A percentile compares a stretch with the other conserved stretches of the same genome.
Conservation (phyloP, 2,113 vertebrate species). For the Pituophis catenifer region DNA sequence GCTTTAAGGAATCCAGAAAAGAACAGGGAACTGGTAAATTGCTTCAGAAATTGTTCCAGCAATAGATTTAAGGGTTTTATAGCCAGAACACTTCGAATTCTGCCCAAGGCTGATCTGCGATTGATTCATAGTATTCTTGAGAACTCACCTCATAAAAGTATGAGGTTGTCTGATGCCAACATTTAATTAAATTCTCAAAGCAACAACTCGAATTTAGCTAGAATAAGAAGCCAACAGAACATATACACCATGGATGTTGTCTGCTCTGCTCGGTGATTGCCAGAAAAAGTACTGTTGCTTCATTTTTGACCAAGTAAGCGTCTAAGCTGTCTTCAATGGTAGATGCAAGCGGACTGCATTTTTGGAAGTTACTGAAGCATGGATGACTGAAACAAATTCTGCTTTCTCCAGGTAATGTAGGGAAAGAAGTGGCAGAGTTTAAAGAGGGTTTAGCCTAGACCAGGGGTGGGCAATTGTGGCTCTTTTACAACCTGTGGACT, state of each 20-base stretch:
- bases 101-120: neutral
- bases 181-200: neutral
- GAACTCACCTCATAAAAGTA: neutral
- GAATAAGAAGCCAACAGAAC: neutral
- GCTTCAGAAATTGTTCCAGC: neutral
- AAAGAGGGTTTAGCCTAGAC: neutral
- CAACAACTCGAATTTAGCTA: neutral
- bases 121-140: neutral
- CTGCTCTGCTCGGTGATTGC: neutral
- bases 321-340: neutral
- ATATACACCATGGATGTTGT: neutral
- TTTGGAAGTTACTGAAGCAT: neutral
- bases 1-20: neutral
- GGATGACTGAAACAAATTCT: neutral
- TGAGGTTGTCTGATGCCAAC: neutral
- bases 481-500: too few species aligned
- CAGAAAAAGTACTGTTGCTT: neutral
- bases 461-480: too few species aligned
- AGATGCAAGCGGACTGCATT: neutral
- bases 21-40: neutral
- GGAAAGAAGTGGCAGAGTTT: neutral
- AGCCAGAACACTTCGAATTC: neutral
- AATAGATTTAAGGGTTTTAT: neutral
- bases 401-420: neutral
- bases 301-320: neutral